A percentile compares a stretch with the other conserved stretches of the same genome.
Conservation (phyloP, 2,797 vertebrate species). For the Amblyopsis hoosieri region DNA sequence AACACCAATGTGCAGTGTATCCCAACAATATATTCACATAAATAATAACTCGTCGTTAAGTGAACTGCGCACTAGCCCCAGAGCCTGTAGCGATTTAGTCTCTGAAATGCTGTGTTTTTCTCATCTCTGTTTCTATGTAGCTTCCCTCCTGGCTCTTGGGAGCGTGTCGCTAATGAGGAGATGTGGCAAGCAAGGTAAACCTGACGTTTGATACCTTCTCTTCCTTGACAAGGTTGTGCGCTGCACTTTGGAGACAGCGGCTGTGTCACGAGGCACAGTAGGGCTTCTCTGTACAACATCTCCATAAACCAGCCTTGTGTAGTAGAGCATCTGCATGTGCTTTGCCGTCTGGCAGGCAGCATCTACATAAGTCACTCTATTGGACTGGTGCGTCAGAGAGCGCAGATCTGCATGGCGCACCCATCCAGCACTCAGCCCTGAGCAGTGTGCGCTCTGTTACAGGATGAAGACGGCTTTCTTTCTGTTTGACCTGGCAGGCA, state of each 20-base stretch:
- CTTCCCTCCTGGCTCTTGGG: constrained; percentile 92
- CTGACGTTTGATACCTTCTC: constrained; percentile 15
- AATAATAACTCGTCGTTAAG: constrained; percentile 64
- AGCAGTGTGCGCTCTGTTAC: constrained; percentile 68
- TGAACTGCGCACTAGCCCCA: constrained; percentile 50
- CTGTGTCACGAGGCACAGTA: constrained; percentile 59
- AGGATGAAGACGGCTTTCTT: constrained; percentile 99
- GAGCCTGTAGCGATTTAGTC: constrained; percentile 48
- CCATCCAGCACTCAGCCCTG: constrained; percentile 71
- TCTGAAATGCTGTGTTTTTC: constrained; percentile 28
- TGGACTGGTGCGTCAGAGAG: constrained; percentile 65
- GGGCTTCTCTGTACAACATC: constrained; percentile 46
- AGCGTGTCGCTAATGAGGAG: constrained; percentile 95
- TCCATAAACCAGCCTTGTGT: constrained; percentile 76
- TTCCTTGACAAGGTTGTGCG: constrained; percentile 22
- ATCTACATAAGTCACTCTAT: constrained; percentile 78
- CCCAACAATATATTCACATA: constrained; percentile 63
- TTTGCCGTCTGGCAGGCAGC: constrained; percentile 59
- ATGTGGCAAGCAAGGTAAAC: constrained; percentile 98
- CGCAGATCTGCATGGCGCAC: constrained; percentile 68
- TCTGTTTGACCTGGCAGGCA: constrained; percentile 92
- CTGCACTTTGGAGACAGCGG: constrained; percentile 49
- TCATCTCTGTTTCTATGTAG: constrained; percentile 67
- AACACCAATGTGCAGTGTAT: constrained; percentile 62
- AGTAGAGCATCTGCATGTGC: constrained; percentile 71